Percentiles rank a stretch among this genome's conserved stretches.
Evolutionary conservation across 2,113 vertebrate species (phyloP).

Genomic region (Illadopsis cleaveri): DNA sequence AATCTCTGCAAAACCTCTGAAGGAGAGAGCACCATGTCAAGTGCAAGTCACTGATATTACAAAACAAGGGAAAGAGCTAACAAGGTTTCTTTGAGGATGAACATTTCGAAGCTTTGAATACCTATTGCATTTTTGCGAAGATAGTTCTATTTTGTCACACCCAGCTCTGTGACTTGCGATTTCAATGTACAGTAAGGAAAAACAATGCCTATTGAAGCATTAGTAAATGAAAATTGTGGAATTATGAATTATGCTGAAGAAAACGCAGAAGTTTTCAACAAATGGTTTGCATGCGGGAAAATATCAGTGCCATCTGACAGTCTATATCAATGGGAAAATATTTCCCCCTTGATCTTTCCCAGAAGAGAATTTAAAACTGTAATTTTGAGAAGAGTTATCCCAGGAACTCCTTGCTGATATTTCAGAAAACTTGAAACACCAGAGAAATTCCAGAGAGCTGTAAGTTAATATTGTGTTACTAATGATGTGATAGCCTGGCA

Average conservation of each 20-base stretch:
- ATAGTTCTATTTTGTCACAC: neutral
- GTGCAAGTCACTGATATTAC: neutral
- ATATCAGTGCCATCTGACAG: neutral
- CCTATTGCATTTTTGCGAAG: neutral
- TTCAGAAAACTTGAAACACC: neutral
- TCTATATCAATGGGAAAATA: neutral
- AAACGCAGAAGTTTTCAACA: neutral
- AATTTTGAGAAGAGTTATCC: neutral
- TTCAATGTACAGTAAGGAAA: neutral
- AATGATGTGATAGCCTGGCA: rapidly evolving
- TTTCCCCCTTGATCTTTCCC: neutral
- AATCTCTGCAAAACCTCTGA: neutral
- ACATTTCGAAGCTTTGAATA: neutral
- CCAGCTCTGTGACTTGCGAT: neutral
- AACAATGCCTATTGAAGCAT: neutral
- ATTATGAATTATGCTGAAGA: neutral
- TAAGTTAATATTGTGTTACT: neutral
- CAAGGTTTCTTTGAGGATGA: neutral
- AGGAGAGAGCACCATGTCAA: neutral
- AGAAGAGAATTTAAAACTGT: neutral
- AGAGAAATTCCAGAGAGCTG: neutral
- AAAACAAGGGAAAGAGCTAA: neutral
- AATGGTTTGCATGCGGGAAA: neutral
- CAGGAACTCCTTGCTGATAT: neutral
- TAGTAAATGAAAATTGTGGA: neutral